phyloP scores from a whole-genome alignment of 2,888 invertebrate genomes.

The Chrysina gloriosa region DNA sequence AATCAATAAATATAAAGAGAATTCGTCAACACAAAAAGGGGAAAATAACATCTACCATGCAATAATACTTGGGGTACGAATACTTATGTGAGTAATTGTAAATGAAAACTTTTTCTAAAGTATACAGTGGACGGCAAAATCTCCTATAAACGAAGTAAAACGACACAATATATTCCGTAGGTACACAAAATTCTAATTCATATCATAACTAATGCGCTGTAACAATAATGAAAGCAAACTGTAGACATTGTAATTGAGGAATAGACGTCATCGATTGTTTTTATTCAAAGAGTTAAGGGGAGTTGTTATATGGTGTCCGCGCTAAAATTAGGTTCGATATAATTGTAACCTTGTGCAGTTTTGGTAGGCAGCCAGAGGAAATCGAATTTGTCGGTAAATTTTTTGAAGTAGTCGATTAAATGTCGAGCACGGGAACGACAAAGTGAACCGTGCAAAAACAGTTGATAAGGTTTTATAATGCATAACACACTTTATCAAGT shows the following conservation, averaged over 20 bases:
- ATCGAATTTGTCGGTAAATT: slow-evolving; percentile 20
- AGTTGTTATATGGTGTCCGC: slow-evolving; percentile 26
- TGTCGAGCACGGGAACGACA: not conserved
- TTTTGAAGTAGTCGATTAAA: slow-evolving; percentile 1
- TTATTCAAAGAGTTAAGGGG: slow-evolving; percentile 26
- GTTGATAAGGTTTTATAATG: slow-evolving; percentile 12
- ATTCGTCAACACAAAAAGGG: no score
- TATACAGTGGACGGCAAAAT: no score
- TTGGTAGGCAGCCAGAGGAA: slow-evolving; percentile 45
- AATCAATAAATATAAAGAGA: no score
- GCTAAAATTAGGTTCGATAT: slow-evolving; percentile 49
- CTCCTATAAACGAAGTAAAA: no score
- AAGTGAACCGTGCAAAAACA: not conserved
- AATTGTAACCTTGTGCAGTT: slow-evolving; percentile 48
- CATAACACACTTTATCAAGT: not conserved
- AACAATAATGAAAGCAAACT: not conserved
- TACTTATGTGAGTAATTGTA: no score
- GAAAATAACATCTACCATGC: no score
- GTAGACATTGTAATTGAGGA: slow-evolving; percentile 26
- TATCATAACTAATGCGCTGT: not conserved
- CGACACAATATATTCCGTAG: no score
- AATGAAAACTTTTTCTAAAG: no score
- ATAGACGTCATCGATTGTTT: slow-evolving; percentile 28
- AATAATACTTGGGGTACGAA: no score
- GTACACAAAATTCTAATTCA: no score